Evolutionary conservation across 2,888 invertebrate genomes (phyloP).

Genomic region (Norana najaformis): DNA sequence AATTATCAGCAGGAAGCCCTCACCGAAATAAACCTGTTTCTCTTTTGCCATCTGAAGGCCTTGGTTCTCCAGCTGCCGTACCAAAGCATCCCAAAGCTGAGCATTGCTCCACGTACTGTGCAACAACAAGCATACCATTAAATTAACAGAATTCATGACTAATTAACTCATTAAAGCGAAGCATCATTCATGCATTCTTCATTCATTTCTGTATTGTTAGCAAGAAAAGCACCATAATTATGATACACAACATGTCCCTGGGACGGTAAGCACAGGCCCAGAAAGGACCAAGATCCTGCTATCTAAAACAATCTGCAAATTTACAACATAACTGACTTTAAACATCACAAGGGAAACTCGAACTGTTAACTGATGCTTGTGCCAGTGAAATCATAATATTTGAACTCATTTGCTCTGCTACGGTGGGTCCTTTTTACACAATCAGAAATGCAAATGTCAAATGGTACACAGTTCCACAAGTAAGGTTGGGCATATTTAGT

Average conservation of each 20-base stretch:
- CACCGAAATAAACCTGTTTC: conserved; percentile 61
- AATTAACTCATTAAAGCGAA: neutral
- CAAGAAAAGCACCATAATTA: neutral
- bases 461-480: no score
- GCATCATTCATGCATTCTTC: neutral
- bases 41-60: conserved; percentile 61
- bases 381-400: no score
- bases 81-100: conserved; percentile 59
- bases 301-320: no score
- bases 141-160: neutral
- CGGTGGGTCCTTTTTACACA: no score
- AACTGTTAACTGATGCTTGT: no score
- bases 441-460: no score
- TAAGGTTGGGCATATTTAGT: no score
- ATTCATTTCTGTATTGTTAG: neutral
- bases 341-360: no score
- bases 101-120: conserved; percentile 60
- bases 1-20: conserved; percentile 26
- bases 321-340: no score
- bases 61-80: conserved; percentile 59
- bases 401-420: no score
- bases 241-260: neutral
- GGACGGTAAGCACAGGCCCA: neutral
- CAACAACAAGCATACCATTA: conserved; percentile 22
- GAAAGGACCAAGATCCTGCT: no score